A percentile compares a stretch with the other conserved stretches of the same genome.
These are phyloP conservation scores for Drosophila fuyamai DNA, from an alignment of 1,140 invertebrate species.

Conservation along the genomic window DNA sequence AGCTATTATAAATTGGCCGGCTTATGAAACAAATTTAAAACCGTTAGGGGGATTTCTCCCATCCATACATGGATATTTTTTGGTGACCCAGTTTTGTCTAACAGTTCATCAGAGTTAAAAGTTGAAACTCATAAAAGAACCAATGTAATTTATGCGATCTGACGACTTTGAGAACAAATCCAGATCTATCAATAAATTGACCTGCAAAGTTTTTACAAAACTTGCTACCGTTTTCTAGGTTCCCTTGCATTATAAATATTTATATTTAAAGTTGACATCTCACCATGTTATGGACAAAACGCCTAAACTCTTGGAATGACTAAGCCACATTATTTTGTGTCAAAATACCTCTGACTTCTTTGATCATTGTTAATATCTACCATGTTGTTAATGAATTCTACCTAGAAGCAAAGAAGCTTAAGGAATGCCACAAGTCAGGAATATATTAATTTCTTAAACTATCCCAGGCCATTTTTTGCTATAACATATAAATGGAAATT, in stretches of 20 bases:
- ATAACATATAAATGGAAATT: neutral
- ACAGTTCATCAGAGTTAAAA: conserved; percentile 10
- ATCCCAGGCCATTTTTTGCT: too few relatives aligned
- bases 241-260: conserved; percentile 2
- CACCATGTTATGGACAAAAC: neutral
- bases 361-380: neutral
- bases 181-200: neutral
- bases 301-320: neutral
- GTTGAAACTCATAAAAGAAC: neutral
- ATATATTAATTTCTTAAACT: neutral
- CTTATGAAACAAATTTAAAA: neutral
- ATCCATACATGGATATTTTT: neutral
- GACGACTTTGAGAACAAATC: neutral
- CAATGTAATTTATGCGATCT: conserved; percentile 6
- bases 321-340: neutral
- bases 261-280: neutral
- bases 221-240: neutral
- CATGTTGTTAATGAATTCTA: neutral
- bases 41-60: conserved; percentile 12
- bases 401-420: too few relatives aligned
- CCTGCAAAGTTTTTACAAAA: neutral
- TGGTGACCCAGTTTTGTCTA: conserved; percentile 9
- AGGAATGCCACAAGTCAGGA: neutral
- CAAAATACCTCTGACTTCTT: conserved; percentile 6
- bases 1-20: too few relatives aligned